phyloP scores from a whole-genome alignment of 2,797 vertebrate genomes.

The Protosalanx chinensis region DNA sequence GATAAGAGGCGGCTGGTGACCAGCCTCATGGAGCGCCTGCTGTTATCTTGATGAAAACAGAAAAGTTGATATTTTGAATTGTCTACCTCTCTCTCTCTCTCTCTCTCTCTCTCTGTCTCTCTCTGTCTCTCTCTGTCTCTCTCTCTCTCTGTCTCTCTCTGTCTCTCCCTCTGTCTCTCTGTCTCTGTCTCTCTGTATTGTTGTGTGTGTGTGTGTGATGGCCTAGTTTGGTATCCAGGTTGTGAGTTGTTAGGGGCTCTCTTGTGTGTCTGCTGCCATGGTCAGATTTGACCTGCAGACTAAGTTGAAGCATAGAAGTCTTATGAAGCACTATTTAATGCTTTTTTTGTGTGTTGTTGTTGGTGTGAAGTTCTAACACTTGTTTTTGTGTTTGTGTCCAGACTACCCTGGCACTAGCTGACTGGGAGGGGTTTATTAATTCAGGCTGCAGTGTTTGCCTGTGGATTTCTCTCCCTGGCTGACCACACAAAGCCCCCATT shows the following conservation, averaged over 20 bases:
- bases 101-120: neutral
- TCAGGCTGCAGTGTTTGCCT: conserved; percentile 26
- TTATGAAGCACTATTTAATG: neutral
- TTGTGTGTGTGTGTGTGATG: conserved; percentile 45
- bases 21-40: neutral
- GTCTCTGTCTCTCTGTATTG: conserved; percentile 1
- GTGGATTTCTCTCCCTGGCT: conserved; percentile 15
- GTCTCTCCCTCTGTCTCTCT: neutral
- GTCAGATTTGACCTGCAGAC: no score
- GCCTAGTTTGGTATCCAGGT: conserved; percentile 37
- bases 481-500: conserved; percentile 24
- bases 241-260: conserved; percentile 52
- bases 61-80: conserved; percentile 14
- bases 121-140: neutral
- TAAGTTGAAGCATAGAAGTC: no score
- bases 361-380: conserved; percentile 7
- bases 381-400: conserved; percentile 24
- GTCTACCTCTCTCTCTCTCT: neutral
- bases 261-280: conserved; percentile 38
- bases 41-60: conserved; percentile 17
- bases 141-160: neutral
- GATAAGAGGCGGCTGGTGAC: no score
- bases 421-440: conserved; percentile 25
- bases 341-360: conserved; percentile 20
- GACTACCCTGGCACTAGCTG: conserved; percentile 18